These are phyloP conservation scores for Globodera ellingtonae DNA, from an alignment of 1,140 invertebrate genomes.

Conservation along the genomic window DNA sequence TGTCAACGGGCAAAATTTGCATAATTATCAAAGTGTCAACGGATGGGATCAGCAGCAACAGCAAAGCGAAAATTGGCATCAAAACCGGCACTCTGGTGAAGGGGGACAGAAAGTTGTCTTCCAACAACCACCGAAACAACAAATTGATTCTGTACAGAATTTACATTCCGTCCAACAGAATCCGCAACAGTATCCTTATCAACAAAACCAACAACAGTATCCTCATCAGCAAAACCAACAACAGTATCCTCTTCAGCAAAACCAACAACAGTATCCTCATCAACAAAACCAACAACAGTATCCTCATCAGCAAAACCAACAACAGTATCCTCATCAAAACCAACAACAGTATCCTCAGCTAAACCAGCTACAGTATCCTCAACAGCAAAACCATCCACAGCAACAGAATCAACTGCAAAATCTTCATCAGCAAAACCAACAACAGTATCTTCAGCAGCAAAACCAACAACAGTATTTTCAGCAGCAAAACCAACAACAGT, in stretches of 20 bases:
- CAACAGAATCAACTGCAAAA: no score
- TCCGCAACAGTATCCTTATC: no score
- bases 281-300: neutral
- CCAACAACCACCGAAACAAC: neutral
- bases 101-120: neutral
- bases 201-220: no score
- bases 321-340: neutral
- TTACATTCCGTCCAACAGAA: no score
- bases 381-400: neutral
- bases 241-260: neutral
- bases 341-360: neutral
- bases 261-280: neutral
- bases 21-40: neutral
- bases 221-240: no score
- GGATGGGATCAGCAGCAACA: neutral
- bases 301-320: neutral
- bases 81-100: neutral
- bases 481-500: neutral
- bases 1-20: neutral
- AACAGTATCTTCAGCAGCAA: neutral
- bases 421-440: neutral
- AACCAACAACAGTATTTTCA: neutral
- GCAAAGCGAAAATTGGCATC: neutral
- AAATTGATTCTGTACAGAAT: no score
- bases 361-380: neutral